phyloP scores from a whole-genome alignment of 2,113 vertebrate species.

The Emydocephalus ijimae region DNA sequence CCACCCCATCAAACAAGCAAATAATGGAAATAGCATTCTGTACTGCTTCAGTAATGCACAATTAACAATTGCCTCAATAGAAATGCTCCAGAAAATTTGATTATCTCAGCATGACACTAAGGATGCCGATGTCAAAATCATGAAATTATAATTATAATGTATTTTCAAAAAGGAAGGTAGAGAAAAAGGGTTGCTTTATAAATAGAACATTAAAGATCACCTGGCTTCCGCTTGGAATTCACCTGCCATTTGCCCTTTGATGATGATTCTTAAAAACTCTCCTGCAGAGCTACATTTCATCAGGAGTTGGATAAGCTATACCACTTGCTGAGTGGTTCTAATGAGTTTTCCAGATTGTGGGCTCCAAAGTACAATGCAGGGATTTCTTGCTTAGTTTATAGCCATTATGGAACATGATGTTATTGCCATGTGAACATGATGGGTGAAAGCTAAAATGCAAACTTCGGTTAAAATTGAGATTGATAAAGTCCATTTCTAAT shows the following conservation, averaged over 20 bases:
- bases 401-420: not conserved
- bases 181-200: slow-evolving; percentile 12
- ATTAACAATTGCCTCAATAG: slow-evolving; percentile 18
- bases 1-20: not conserved
- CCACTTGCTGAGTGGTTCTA: not conserved
- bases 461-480: not conserved
- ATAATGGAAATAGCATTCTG: not conserved
- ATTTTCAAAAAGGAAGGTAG: not conserved
- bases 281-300: not conserved
- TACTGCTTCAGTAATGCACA: not conserved
- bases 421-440: not conserved
- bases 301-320: not conserved
- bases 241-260: not conserved
- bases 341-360: not conserved
- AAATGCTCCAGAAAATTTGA: not conserved
- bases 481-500: not conserved
- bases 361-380: not conserved
- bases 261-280: slow-evolving; percentile 7
- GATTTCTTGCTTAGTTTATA: not conserved
- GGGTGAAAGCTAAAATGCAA: not conserved
- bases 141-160: not conserved
- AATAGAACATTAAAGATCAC: slow-evolving; percentile 25
- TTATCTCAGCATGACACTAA: not conserved
- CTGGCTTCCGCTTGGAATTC: not conserved
- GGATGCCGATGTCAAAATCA: not conserved